Evolutionary conservation across 2,113 vertebrate species (phyloP).

Genomic region (Pongo pygmaeus): DNA sequence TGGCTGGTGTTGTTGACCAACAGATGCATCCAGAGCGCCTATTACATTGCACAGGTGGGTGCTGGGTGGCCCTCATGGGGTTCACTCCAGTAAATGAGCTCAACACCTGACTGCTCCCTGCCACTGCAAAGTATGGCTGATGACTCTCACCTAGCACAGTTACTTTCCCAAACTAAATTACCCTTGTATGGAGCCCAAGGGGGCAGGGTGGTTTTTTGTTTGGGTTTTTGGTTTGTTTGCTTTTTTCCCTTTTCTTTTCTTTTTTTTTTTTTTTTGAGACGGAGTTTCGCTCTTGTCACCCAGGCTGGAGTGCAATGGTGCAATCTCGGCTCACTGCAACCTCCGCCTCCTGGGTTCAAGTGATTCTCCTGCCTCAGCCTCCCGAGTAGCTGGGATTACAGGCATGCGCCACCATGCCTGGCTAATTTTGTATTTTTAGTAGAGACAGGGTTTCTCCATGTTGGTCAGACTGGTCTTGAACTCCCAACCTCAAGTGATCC

Average conservation of each 20-base stretch:
- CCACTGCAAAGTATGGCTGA: not conserved
- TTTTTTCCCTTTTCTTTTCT: not conserved
- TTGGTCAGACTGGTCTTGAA: too few species aligned
- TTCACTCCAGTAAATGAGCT: not conserved
- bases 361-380: too few species aligned
- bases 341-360: too few species aligned
- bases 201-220: not conserved
- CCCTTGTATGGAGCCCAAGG: not conserved
- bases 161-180: not conserved
- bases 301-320: too few species aligned
- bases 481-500: too few species aligned
- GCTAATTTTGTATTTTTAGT: too few species aligned
- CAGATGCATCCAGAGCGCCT: not conserved
- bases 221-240: not conserved
- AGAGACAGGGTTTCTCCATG: too few species aligned
- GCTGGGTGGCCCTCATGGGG: not conserved
- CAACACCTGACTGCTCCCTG: not conserved
- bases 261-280: too few species aligned
- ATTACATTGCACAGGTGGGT: rapidly evolving
- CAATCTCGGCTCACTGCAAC: too few species aligned
- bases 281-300: too few species aligned
- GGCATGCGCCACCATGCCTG: too few species aligned
- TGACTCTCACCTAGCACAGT: not conserved
- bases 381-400: too few species aligned
- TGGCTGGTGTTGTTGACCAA: not conserved